Conservation (phyloP, 2,888 invertebrate genomes). For the Drosophila putrida region DNA sequence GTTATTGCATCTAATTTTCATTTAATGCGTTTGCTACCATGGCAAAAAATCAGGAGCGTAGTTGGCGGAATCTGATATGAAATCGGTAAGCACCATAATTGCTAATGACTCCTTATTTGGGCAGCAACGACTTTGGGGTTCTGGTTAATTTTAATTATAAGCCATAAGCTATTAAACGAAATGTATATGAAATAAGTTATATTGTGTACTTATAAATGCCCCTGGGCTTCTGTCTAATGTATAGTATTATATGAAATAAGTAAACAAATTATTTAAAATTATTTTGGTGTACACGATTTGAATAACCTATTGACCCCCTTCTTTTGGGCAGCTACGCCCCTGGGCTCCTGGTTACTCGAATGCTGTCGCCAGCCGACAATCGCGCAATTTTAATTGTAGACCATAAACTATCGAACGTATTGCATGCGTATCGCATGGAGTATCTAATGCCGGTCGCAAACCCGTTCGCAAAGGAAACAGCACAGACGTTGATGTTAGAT, state of each 20-base stretch:
- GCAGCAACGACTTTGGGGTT: constrained; percentile 12
- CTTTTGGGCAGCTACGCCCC: constrained; percentile 9
- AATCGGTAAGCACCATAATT: background rate
- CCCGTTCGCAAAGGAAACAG: constrained; percentile 75
- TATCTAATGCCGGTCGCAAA: constrained; percentile 72
- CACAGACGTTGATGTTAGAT: constrained; percentile 71
- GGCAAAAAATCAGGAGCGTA: constrained; percentile 22
- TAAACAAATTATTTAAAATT: background rate
- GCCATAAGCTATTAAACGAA: constrained; percentile 72
- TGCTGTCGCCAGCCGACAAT: constrained; percentile 37
- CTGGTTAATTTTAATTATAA: constrained; percentile 69
- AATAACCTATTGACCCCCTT: background rate
- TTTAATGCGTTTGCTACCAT: constrained; percentile 54
- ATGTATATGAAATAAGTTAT: constrained; percentile 14
- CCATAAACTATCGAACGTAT: constrained; percentile 72
- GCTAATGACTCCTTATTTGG: too few relatives aligned
- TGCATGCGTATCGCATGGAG: constrained; percentile 65
- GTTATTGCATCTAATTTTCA: constrained; percentile 79
- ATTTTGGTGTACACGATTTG: background rate
- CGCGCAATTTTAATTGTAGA: constrained; percentile 73
- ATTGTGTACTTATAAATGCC: too few relatives aligned
- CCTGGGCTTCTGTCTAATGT: too few relatives aligned
- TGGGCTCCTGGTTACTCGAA: constrained; percentile 5
- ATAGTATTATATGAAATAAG: background rate
- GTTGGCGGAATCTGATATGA: background rate